These are phyloP conservation scores for Drosophila tanythrix DNA, from an alignment of 2,888 invertebrate genomes.

Conservation along the genomic window DNA sequence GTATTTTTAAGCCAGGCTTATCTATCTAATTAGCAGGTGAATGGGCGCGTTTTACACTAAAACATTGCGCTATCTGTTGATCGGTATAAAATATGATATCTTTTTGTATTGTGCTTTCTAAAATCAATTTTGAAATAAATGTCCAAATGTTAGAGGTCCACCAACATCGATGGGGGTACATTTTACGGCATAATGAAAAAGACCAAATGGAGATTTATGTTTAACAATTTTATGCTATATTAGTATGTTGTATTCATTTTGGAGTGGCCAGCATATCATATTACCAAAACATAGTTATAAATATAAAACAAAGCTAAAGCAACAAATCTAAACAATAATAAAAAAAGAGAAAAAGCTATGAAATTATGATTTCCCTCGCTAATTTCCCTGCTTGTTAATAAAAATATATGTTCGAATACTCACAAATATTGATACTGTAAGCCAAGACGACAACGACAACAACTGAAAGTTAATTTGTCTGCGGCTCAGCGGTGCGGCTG, in stretches of 20 bases:
- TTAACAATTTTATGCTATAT: constrained; percentile 43
- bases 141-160: constrained; percentile 58
- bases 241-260: constrained; percentile 26
- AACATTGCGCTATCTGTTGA: constrained; percentile 38
- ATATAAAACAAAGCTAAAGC: constrained; percentile 49
- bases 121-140: constrained; percentile 75
- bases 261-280: constrained; percentile 57
- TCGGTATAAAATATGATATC: constrained; percentile 70
- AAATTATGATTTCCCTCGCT: constrained; percentile 78
- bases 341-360: constrained; percentile 51
- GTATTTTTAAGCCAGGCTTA: constrained; percentile 52
- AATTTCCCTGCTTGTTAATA: constrained; percentile 78
- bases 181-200: constrained; percentile 63
- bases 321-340: constrained; percentile 51
- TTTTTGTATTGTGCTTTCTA: constrained; percentile 65
- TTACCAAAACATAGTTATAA: constrained; percentile 45
- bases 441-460: constrained; percentile 42
- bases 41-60: constrained; percentile 56
- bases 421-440: constrained; percentile 60
- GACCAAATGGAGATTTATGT: constrained; percentile 58
- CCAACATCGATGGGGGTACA: constrained; percentile 67
- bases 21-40: constrained; percentile 75
- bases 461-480: constrained; percentile 67
- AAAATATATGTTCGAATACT: constrained; percentile 62
- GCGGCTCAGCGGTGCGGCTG: constrained; percentile 23